Base-by-base conservation (phyloP, 2,797 vertebrate species). In the Falco peregrinus region DNA sequence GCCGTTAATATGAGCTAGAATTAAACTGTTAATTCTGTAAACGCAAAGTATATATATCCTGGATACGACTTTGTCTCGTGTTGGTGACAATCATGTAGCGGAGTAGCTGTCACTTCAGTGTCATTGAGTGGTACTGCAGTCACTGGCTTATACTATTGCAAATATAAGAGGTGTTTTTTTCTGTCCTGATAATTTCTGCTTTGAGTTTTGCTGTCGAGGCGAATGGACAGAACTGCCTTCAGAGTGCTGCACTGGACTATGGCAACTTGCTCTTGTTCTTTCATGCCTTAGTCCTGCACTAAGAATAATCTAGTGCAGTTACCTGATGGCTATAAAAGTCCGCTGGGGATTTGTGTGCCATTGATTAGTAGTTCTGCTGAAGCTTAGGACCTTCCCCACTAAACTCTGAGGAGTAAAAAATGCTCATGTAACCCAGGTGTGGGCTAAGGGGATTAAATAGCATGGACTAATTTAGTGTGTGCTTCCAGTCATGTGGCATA, bases 301-400 rank as follows among this genome's bases (percentile, higher is more conserved):
- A 67, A 54, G 45, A 84, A 29, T 37, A 7, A 64, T 24, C 5
- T 16, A 31, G 13, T 88, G 28, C 15, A 19, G 5, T 67, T 71
- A n/a, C 5, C 5, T 64, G 1, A 2, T 69, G 15, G 11, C 5
- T 39, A 0, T 6, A 57, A 25, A 60, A 78, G 25, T 21, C 71
- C 11, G 18, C 14, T 63, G 48, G 24, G 18, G 10, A 11, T 65
- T 7, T 47, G 7, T n/a, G 26, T 48, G 21, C 47, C 25, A 18
- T 3, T 70, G n/a, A 7, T 63, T 3, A 31, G 14, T 63, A n/a
- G 15, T 25, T 67, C 80, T 51, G 28, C 26, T 78, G 80, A 65
- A 78, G 16, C 41, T 82, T 33, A 31, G n/a, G 47, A 69, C 4
- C 7, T 89, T 71, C 48, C n/a, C 14, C 6, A 14, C 4, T 35